phyloP scores from a whole-genome alignment of 2,113 vertebrate species.

The Danio rerio region DNA sequence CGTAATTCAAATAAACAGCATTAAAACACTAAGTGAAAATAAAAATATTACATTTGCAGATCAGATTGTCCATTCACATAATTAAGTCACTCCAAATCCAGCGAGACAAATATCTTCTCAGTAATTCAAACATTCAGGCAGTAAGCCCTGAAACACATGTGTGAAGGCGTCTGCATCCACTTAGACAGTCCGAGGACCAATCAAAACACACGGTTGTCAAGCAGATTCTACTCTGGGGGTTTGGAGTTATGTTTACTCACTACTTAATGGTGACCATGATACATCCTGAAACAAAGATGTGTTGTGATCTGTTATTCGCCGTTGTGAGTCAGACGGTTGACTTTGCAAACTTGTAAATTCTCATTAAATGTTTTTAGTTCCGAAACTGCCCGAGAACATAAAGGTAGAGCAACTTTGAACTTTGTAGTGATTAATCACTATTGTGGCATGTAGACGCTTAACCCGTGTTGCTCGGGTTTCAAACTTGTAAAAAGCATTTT shows the following conservation, averaged over 20 bases:
- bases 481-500: not conserved
- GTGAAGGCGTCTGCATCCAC: slow-evolving; percentile 27
- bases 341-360: not conserved
- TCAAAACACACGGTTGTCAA: slow-evolving; percentile 29
- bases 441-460: not conserved
- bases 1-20: not conserved
- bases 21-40: not conserved
- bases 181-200: slow-evolving; percentile 30
- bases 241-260: not conserved
- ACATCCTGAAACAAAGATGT: slow-evolving; percentile 7
- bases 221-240: not conserved
- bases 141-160: slow-evolving; percentile 20
- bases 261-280: slow-evolving; percentile 5
- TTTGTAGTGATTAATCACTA: not conserved
- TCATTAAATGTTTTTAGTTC: not conserved
- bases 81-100: not conserved
- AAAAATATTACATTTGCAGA: not conserved
- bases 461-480: not conserved
- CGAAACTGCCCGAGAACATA: not conserved
- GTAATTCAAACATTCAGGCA: slow-evolving; percentile 28
- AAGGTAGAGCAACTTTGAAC: not conserved
- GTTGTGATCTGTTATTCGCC: not conserved
- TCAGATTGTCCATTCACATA: not conserved
- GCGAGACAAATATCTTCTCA: not conserved
- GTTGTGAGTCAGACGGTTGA: not conserved